phyloP scores from a whole-genome alignment of 2,113 vertebrate genomes.

The Hydrochoerus hydrochaeris region DNA sequence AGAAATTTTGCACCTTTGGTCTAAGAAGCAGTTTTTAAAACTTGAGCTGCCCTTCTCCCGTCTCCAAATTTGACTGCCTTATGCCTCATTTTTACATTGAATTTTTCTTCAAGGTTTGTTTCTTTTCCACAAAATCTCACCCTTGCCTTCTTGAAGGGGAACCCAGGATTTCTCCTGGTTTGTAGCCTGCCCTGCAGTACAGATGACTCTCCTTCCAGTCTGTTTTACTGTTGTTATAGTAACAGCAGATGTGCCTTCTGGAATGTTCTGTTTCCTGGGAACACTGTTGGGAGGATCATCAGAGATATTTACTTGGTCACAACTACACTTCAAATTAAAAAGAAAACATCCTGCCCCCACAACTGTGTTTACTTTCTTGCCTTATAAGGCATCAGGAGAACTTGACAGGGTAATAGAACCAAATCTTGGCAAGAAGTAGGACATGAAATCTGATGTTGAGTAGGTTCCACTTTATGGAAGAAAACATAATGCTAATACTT shows the following conservation, averaged over 20 bases:
- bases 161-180: neutral
- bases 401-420: constrained; percentile 67
- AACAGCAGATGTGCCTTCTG: constrained; percentile 54
- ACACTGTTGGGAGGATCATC: constrained; percentile 21
- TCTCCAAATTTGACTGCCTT: neutral
- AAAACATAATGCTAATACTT: constrained; percentile 79
- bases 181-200: neutral
- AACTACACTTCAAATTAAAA: constrained; percentile 35
- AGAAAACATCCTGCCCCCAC: neutral
- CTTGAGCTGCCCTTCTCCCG: neutral
- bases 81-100: neutral
- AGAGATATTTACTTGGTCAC: neutral
- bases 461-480: constrained; percentile 65
- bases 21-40: neutral
- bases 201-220: neutral
- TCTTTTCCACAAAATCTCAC: constrained; percentile 16
- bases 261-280: constrained; percentile 20
- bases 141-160: constrained; percentile 18
- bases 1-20: neutral
- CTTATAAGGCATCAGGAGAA: constrained; percentile 34
- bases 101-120: constrained; percentile 39
- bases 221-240: constrained; percentile 63
- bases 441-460: constrained; percentile 59
- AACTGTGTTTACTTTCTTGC: constrained; percentile 64
- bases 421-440: constrained; percentile 70